Conservation (phyloP, 2,113 vertebrate species). For the Monarcha castaneiventris region DNA sequence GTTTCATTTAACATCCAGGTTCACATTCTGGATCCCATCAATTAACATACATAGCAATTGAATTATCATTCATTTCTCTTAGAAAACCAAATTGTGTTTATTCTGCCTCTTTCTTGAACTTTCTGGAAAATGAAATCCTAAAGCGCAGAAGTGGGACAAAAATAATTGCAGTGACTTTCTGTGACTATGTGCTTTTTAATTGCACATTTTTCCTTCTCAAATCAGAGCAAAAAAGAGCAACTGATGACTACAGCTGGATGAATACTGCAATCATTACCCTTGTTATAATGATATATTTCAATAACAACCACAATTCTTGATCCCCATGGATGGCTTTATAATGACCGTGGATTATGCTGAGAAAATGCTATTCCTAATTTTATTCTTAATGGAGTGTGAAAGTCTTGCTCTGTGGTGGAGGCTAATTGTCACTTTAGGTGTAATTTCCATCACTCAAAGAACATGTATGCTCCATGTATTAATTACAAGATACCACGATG, state of each 20-base stretch:
- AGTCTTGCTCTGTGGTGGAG: neutral
- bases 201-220: slow-evolving; percentile 15
- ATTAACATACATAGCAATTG: neutral
- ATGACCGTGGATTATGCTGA: slow-evolving; percentile 20
- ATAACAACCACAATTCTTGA: slow-evolving; percentile 23
- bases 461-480: slow-evolving; percentile 12
- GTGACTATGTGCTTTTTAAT: neutral
- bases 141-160: neutral
- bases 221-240: neutral
- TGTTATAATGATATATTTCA: slow-evolving; percentile 52
- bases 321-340: slow-evolving; percentile 11
- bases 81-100: neutral
- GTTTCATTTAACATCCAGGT: neutral
- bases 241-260: slow-evolving; percentile 24
- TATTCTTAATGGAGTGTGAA: slow-evolving; percentile 54
- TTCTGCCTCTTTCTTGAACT: neutral
- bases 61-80: neutral
- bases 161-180: neutral
- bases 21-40: neutral
- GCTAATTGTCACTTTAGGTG: slow-evolving; percentile 12
- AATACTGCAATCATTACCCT: slow-evolving; percentile 46
- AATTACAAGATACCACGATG: neutral
- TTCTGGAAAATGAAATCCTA: neutral
- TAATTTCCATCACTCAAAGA: slow-evolving; percentile 35
- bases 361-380: slow-evolving; percentile 48